phyloP scores from a whole-genome alignment of 37 sponge, comb jelly and placozoan genomes.

The Halichondria panicea region DNA sequence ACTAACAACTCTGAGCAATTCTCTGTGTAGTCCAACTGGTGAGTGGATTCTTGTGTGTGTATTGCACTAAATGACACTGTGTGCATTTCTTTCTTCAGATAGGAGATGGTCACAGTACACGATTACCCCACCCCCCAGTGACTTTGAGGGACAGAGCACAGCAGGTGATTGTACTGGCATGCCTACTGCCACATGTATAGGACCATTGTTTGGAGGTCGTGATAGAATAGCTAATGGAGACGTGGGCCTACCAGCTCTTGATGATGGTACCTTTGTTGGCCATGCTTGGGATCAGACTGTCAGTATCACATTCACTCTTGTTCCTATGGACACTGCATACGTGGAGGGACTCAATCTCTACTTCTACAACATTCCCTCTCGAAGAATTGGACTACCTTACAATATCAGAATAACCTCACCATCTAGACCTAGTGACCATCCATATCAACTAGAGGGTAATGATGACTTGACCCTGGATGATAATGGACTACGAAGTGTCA shows the following conservation, averaged over 20 bases:
- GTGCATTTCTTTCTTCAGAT: too few relatives aligned
- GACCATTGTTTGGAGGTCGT: background rate
- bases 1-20: too few relatives aligned
- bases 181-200: too few relatives aligned
- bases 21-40: too few relatives aligned
- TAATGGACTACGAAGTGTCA: conserved; percentile 19
- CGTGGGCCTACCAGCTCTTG: background rate
- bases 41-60: too few relatives aligned
- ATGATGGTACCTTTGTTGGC: background rate
- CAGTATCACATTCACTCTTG: background rate
- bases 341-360: conserved; percentile 37
- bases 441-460: conserved; percentile 28
- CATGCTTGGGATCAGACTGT: conserved; percentile 35
- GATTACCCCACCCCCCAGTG: too few relatives aligned
- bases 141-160: too few relatives aligned
- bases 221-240: background rate
- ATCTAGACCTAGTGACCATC: too few relatives aligned
- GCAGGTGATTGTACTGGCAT: too few relatives aligned
- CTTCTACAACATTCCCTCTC: conserved; percentile 53
- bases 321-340: background rate
- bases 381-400: conserved; percentile 46
- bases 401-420: background rate
- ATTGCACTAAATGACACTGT: too few relatives aligned
- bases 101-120: too few relatives aligned
- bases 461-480: conserved; percentile 27